Base-by-base conservation (phyloP, 2,888 invertebrate genomes). In the Drosophila vallismaia region DNA sequence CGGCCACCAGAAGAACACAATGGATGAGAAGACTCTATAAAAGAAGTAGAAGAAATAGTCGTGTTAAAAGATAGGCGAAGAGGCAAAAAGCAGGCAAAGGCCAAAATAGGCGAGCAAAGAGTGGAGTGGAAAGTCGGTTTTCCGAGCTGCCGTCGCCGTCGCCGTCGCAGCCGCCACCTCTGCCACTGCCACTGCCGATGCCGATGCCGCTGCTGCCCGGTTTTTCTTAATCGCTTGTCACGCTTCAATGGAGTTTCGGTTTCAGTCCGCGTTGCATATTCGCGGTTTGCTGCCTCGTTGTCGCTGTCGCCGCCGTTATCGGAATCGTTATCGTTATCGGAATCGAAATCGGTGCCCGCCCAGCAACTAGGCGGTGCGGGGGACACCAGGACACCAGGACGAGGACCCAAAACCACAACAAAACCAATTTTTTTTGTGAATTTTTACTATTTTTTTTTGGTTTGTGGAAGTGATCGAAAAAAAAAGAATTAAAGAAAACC, bases 221-320 rank as follows among this genome's bases (percentile, higher is more conserved):
- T 42, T 42, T 19, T 6, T 42, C 40, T 19, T 8, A 19, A 14
- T 80, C 74, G 78, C 76, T 78, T 88, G 86, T 85, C 84, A 89
- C 89, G 89, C 90, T 89, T 88, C 89, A 88, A 86, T 89, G 90
- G 83, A 82, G 89, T 86, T 72, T 71, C 55, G 44, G 58, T 59
- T 88, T 82, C 85, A 81, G 77, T 70, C 75, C 77, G 79, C 72
- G 60, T 60, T 60, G 60, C 60, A 60, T 44, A 59, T 38, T 60
- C 60, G 60, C 60, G 45, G 60, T 62, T 62, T 45, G 52, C 56
- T 51, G 33, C 56, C 36, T 52, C 46, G 63, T 46, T 38, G 57
- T 42, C 52, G 60, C 42, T 19, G 19, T 19, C 54, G 57, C 45
- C 60, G 71, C 57, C 64, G 66, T 68, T 60, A 69, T 78, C 63